Base-by-base conservation (phyloP, 2,113 vertebrate genomes). In the Leptobrachium leishanense region DNA sequence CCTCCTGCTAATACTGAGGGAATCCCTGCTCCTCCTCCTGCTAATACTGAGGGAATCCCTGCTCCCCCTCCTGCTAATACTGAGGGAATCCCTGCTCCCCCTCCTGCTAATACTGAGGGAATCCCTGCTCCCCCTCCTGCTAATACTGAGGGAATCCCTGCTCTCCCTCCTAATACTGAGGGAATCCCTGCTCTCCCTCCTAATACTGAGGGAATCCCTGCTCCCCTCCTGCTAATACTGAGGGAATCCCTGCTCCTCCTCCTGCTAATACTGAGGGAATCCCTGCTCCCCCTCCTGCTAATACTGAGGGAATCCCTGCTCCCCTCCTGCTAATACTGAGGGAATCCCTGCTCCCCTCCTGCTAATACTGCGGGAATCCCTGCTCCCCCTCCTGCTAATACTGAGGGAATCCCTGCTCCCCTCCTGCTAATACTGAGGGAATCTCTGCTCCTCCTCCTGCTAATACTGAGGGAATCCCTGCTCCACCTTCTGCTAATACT, bases 231-330 rank as follows among this genome's bases (percentile, higher is more conserved):
- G 44, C n/a, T 13, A 41, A 12, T 5, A 39, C 7, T 8, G 63
- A 50, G 46, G 68, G 76, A 72, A 72, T 50, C 76, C 76, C 57
- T 71, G n/a, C 9, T 3, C 54, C 20, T 46, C 59, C 59, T 69
- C 72, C 57, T 42, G 20, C 11, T 20, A 55, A n/a, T 6, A n/a
- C 50, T 31, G 46, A 53, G 69, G 44, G 44, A 53, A 39, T 53
- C 44, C 69, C n/a, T 53, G 69, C 62, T 5, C 15, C 15, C 2
- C 2, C 6, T 46, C 2, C 20, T 31, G 20, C 5, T 50, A 50
- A 50, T 8, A 50, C 4, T 50, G 46, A 50, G 46, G 46, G 46
- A 50, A 40, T 50, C 4, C 46, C 46, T 50, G 46, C 46, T 50
- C 8, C 8, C 3, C 44, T 46, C 8, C 3, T 46, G 44, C 12